Evolutionary conservation across 2,888 invertebrate genomes (phyloP).

Genomic region (Pantelozetes paolii): DNA sequence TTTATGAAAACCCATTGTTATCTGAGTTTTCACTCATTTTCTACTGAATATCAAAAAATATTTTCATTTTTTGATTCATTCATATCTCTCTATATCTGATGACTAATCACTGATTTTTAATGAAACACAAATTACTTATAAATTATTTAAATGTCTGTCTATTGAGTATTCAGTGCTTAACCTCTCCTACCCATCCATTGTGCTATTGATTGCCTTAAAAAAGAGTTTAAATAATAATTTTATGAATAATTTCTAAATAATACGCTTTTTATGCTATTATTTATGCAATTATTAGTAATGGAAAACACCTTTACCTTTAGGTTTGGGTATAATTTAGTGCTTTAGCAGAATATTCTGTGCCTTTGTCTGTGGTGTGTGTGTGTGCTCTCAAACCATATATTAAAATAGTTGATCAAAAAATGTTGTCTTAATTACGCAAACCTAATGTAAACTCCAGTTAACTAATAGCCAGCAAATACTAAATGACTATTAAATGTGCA

Average conservation of each 20-base stretch:
- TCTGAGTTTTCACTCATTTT: no score
- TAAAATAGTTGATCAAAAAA: neutral
- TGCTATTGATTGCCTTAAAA: neutral
- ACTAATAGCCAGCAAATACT: neutral
- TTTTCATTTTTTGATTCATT: no score
- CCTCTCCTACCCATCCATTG: neutral
- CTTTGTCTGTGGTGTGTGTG: no score
- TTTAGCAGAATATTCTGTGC: neutral
- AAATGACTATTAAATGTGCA: slow-evolving; percentile 7
- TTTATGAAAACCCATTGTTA: no score
- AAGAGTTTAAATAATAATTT: neutral
- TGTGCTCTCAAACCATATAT: neutral
- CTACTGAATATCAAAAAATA: no score
- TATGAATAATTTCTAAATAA: neutral
- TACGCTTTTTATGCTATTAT: neutral
- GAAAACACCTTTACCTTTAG: slow-evolving; percentile 3
- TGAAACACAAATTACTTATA: neutral
- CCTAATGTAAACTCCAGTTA: neutral
- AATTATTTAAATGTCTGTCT: neutral
- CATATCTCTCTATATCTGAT: no score
- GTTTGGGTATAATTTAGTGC: neutral
- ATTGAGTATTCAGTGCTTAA: slow-evolving; percentile 6
- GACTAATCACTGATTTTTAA: neutral
- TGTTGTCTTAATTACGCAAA: slow-evolving; percentile 32
- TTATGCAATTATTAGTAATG: slow-evolving; percentile 1